A percentile compares a stretch with the other conserved stretches of the same genome.
These are phyloP conservation scores for Anguilla japonica DNA, from an alignment of 2,113 vertebrate species.

Conservation along the genomic window DNA sequence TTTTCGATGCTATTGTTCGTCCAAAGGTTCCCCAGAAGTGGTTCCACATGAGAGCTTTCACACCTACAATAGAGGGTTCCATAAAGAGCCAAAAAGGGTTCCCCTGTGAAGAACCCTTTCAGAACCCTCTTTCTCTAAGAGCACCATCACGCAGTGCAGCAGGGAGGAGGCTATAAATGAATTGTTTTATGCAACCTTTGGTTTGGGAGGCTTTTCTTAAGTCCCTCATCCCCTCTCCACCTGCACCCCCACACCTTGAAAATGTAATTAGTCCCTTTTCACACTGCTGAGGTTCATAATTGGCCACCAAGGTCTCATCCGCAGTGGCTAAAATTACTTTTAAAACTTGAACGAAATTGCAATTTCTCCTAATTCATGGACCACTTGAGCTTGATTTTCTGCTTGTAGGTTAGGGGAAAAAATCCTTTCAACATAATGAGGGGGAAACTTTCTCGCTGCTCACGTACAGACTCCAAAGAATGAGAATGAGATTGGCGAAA, in stretches of 20 bases:
- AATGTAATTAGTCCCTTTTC: background rate
- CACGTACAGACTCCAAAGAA: background rate
- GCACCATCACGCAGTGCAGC: too few species aligned
- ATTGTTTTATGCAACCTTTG: too few species aligned
- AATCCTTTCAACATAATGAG: background rate
- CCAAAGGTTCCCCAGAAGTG: too few species aligned
- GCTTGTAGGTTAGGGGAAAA: background rate
- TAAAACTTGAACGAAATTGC: background rate
- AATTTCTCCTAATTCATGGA: conserved; percentile 4
- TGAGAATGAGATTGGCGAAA: background rate
- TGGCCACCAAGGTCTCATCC: background rate
- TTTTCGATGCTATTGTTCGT: too few species aligned
- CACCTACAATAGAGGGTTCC: too few species aligned
- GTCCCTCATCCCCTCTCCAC: background rate
- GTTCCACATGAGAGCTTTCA: too few species aligned
- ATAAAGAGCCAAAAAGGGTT: too few species aligned
- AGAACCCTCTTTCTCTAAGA: too few species aligned
- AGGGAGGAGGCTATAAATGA: too few species aligned
- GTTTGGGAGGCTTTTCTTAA: background rate
- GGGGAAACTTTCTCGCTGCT: background rate
- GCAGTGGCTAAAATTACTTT: conserved; percentile 4
- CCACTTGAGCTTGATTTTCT: conserved; percentile 11
- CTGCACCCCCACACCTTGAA: background rate
- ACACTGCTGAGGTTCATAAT: background rate
- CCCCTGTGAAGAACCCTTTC: too few species aligned